Evolutionary conservation across 2,113 vertebrate genomes (phyloP), one percentile per base, ranked within the genome.

Genomic region (Arizona elegans): DNA sequence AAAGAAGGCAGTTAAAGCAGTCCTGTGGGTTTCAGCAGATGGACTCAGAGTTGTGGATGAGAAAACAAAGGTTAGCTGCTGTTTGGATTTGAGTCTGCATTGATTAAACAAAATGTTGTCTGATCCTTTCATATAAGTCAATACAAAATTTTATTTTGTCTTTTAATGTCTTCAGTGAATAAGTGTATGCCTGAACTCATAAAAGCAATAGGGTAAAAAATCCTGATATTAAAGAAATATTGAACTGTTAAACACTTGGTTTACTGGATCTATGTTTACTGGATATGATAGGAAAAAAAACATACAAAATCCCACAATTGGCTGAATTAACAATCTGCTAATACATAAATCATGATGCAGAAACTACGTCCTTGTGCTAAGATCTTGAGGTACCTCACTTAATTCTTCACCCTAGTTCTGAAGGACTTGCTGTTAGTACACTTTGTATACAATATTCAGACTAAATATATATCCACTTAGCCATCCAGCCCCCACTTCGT

Each of bases 41-140:
- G 99, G 99, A 95, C 98, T 99, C 91, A 97, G 99, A 91, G 99
- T 99, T 29, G 99, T 99, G 93, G 99, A 99, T 95, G 99, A 99
- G 96, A 99, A 99, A 98, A 99, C 99, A 91, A 99, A 99, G 99
- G 99, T 99, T 98, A 97, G 97, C 93, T 62, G 95, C 95, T 91
- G 58, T 26, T 87, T 86, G 54, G 75, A 33, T 75, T 94, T 92
- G 86, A 8, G 9, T 23, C n/a, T 12, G 6, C 19, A 21, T 19
- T 88, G 53, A 92, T 89, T 15, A 52, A 85, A 62, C 7, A 53
- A 43, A 21, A 53, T 87, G 21, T 58, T 33, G 29, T 90, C 43
- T 54, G 81, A 87, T 9, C 17, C 10, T 47, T 92, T 23, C 21
- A 21, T 87, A n/a, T 90, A 26, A 10, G 47, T 65, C 81, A 62